Base-by-base conservation (phyloP, 2,888 invertebrate genomes). In the Leptopilina syphax region DNA sequence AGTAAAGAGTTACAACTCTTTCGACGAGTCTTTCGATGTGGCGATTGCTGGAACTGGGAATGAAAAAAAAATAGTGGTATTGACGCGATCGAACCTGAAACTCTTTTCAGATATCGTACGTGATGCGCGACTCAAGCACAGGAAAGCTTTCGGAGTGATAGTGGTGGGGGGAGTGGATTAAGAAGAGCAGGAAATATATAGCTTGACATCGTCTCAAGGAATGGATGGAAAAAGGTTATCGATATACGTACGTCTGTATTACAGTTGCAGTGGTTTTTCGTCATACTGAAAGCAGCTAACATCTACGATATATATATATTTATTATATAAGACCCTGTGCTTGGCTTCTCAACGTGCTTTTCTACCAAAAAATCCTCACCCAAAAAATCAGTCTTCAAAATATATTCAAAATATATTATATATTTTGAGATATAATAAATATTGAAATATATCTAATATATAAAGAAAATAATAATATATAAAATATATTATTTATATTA, bases 41-140 rank as follows among this genome's bases (percentile, higher is more conserved):
- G 73, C 73, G 73, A 73, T 73, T 73, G 73, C 57, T 73, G 73
- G 57, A 73, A 73, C 41, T 73, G 13, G 77, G 65, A 24, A 77
- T 34, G 63, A 63, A 47, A 4, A 47, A 47, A 47, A 47, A 50
- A 12, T 10, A 50, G 44, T 44, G 76, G 47, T 77, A 77, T 77
- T 65, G 77, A 63, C 73, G 73, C 57, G 54, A 73, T 73, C 34
- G 73, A 73, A 57, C 34, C 73, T 73, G 73, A 73, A 73, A 73
- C 73, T 73, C 73, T 73, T 73, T 57, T 34, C 57, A 73, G 57
- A 73, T 73, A 73, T 73, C 73, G 73, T 73, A 73, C 73, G 73
- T 73, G 57, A 57, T 84, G 87, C 87, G 89, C 89, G 88, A 87
- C 86, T 90, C 87, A 90, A 90, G 90, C 90, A 87, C 87, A 85